These are phyloP conservation scores for Huso huso DNA, from an alignment of 2,797 vertebrate genomes.

Conservation along the genomic window DNA sequence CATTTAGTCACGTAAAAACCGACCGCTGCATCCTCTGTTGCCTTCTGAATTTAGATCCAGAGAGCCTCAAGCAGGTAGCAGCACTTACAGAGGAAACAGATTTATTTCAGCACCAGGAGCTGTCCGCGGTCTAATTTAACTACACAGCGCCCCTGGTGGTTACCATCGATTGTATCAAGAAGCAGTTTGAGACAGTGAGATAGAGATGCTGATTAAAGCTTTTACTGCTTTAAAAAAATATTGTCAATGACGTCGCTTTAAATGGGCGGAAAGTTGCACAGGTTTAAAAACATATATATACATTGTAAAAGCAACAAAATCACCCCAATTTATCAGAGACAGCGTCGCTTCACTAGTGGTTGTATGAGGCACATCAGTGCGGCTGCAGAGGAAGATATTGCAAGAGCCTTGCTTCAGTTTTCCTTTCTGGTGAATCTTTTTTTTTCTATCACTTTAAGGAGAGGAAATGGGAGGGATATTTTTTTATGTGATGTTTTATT, in stretches of 20 bases:
- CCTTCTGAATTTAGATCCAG: too few species aligned
- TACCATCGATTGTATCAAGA: neutral
- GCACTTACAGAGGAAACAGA: too few species aligned
- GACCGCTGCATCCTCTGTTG: too few species aligned
- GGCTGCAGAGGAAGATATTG: neutral
- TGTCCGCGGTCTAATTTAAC: neutral
- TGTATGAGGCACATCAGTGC: neutral
- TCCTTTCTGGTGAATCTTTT: too few species aligned
- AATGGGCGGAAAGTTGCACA: constrained; percentile 1
- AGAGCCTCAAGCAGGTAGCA: too few species aligned
- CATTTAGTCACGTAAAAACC: too few species aligned
- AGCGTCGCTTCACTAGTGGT: neutral
- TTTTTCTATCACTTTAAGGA: too few species aligned
- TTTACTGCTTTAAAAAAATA: neutral
- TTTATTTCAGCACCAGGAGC: neutral
- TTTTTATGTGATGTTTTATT: neutral
- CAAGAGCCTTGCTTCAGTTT: too few species aligned
- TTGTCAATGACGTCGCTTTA: neutral
- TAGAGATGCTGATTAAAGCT: neutral
- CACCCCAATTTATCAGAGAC: neutral
- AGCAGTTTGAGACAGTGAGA: neutral
- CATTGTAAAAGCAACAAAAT: too few species aligned
- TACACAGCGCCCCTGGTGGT: neutral
- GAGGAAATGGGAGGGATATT: neutral
- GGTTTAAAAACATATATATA: neutral